These are phyloP conservation scores for Agrotis puta DNA, from an alignment of 2,888 invertebrate genomes.

Conservation along the genomic window DNA sequence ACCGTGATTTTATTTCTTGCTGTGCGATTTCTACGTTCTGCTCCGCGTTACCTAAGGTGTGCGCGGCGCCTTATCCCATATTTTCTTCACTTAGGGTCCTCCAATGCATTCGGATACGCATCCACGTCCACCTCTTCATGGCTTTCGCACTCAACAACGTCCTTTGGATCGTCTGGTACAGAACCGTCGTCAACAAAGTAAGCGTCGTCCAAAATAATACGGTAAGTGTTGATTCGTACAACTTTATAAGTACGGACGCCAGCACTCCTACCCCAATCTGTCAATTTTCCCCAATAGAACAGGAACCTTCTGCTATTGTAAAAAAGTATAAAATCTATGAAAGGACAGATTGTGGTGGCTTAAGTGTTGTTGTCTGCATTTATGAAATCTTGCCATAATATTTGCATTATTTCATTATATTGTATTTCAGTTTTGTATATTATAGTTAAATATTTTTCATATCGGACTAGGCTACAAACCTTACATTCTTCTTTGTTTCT, in stretches of 20 bases:
- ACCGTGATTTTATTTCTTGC: background rate
- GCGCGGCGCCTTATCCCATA: slow-evolving; percentile 15
- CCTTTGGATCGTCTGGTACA: slow-evolving; percentile 95
- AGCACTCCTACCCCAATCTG: no score
- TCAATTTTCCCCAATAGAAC: no score
- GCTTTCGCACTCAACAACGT: slow-evolving; percentile 94
- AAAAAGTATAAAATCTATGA: no score
- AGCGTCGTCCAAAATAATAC: slow-evolving; percentile 91
- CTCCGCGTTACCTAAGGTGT: background rate
- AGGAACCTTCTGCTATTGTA: no score
- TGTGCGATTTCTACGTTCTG: slow-evolving; percentile 19
- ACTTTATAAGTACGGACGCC: no score
- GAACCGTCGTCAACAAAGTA: slow-evolving; percentile 91
- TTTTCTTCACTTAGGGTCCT: slow-evolving; percentile 87
- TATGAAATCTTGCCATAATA: background rate
- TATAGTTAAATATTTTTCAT: no score
- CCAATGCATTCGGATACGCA: slow-evolving; percentile 93
- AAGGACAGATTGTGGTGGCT: no score
- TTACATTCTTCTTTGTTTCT: no score
- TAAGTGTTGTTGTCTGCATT: background rate
- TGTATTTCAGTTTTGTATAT: no score
- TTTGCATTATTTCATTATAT: background rate
- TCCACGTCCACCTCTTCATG: slow-evolving; percentile 94
- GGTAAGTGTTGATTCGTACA: slow-evolving; percentile 79
- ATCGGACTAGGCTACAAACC: no score